Evolutionary conservation across 2,888 invertebrate species (phyloP).

Genomic region (Fabriciana adippe): DNA sequence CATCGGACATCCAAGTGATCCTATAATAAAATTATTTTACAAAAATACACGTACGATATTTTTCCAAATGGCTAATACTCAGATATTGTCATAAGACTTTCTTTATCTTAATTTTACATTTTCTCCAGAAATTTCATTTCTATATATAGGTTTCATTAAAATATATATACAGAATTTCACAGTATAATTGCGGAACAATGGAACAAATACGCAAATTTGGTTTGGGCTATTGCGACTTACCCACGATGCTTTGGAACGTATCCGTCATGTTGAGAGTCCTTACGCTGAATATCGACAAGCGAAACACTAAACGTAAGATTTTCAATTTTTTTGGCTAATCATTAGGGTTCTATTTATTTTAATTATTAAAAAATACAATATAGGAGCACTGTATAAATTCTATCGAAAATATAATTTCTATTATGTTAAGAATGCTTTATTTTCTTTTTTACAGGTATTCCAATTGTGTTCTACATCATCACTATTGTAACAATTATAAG

Average conservation of each 20-base stretch:
- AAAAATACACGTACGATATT: too few relatives aligned
- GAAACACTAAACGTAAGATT: constrained; percentile 1
- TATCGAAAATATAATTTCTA: background rate
- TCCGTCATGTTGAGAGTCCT: constrained; percentile 6
- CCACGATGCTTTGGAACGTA: constrained; percentile 16
- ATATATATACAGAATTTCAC: too few relatives aligned
- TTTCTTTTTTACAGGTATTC: constrained; percentile 13
- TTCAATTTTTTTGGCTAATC: too few relatives aligned
- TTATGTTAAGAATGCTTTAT: background rate
- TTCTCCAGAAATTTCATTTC: background rate
- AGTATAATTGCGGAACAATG: background rate
- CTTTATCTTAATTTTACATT: background rate
- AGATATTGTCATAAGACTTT: background rate
- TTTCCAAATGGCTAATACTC: too few relatives aligned
- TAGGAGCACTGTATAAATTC: too few relatives aligned
- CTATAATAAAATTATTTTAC: too few relatives aligned
- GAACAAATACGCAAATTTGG: constrained; percentile 10
- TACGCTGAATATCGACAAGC: constrained; percentile 12
- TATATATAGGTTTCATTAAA: too few relatives aligned
- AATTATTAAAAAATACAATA: too few relatives aligned
- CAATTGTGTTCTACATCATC: background rate
- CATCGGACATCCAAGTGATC: too few relatives aligned
- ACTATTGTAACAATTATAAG: constrained; percentile 2
- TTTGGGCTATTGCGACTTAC: background rate
- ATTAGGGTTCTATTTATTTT: too few relatives aligned